A percentile compares a stretch with the other conserved stretches of the same genome.
Evolutionary conservation across 1,140 invertebrate species (phyloP).

Genomic region (Mya arenaria): DNA sequence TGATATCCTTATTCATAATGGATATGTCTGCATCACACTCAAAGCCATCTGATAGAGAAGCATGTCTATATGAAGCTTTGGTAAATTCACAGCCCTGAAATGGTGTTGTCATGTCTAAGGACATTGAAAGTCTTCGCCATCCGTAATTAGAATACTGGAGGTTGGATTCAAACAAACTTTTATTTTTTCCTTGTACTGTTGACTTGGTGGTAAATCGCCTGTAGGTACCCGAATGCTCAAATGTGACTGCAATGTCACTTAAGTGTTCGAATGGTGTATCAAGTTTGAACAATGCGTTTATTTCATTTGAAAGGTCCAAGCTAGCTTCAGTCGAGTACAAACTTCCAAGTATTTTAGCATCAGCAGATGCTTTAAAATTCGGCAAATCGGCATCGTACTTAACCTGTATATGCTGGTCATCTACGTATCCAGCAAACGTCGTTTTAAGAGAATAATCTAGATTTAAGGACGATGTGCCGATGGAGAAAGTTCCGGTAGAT

Average conservation of each 20-base stretch:
- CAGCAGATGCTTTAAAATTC: slow-evolving; percentile 12
- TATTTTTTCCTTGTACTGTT: not conserved
- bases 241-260: slow-evolving; percentile 10
- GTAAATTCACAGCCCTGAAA: slow-evolving; percentile 34
- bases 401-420: slow-evolving; percentile 7
- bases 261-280: not conserved
- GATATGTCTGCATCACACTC: slow-evolving; percentile 16
- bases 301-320: slow-evolving; percentile 5
- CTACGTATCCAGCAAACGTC: not conserved
- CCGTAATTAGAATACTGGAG: slow-evolving; percentile 23
- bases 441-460: slow-evolving; percentile 21
- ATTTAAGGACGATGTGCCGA: not conserved
- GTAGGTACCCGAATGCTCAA: not conserved
- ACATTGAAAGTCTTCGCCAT: not conserved
- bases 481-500: slow-evolving; percentile 7
- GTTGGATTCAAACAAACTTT: not conserved
- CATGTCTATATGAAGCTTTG: slow-evolving; percentile 20
- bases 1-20: slow-evolving; percentile 34
- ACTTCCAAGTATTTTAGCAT: slow-evolving; percentile 25
- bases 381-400: slow-evolving; percentile 16
- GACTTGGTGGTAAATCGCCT: slow-evolving; percentile 24
- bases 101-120: slow-evolving; percentile 37
- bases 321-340: not conserved
- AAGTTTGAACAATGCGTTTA: not conserved
- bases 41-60: slow-evolving; percentile 17